Percentiles rank a stretch among this genome's conserved stretches.
These are phyloP conservation scores for Panulirus ornatus DNA, from an alignment of 1,140 invertebrate species.

Conservation along the genomic window DNA sequence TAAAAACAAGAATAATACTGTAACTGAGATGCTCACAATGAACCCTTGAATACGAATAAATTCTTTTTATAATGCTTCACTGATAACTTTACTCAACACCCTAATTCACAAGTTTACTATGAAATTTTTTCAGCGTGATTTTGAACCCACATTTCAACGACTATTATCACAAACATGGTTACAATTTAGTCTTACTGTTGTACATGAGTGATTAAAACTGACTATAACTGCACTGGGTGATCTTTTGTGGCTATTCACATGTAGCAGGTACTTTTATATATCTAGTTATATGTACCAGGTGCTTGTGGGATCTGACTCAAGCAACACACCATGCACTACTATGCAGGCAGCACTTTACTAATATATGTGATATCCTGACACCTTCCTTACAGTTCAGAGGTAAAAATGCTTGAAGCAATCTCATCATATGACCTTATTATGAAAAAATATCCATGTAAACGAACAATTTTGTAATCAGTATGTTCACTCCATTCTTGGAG, in stretches of 20 bases:
- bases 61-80: no score
- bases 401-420: not conserved
- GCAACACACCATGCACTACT: constrained; percentile 54
- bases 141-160: constrained; percentile 18
- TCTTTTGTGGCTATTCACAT: not conserved
- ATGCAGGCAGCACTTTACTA: constrained; percentile 26
- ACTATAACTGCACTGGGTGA: not conserved
- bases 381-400: not conserved
- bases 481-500: no score
- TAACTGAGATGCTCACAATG: no score
- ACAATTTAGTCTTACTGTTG: not conserved
- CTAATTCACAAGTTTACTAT: not conserved
- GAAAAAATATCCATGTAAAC: not conserved
- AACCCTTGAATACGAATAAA: no score
- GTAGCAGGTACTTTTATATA: not conserved
- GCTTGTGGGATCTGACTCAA: constrained; percentile 45
- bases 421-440: constrained; percentile 55
- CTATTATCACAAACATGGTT: constrained; percentile 5
- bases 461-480: not conserved
- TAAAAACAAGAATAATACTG: no score
- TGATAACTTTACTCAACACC: not conserved
- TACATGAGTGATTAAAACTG: not conserved
- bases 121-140: constrained; percentile 3
- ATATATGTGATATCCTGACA: not conserved
- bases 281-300: constrained; percentile 1